Evolutionary conservation across 2,888 invertebrate species (phyloP).

Genomic region (Parasteatoda lunata): DNA sequence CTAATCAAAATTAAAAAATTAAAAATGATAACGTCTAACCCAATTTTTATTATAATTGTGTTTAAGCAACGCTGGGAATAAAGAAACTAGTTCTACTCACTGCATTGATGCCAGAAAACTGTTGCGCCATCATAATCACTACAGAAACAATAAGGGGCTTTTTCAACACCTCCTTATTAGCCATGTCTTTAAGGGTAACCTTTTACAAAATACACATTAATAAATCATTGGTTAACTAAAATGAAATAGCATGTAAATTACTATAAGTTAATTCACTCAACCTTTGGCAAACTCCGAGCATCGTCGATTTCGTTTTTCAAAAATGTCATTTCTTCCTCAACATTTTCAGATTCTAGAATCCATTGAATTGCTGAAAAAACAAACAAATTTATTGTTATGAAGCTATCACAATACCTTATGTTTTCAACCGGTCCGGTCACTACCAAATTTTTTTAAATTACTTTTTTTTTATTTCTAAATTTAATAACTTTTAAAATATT

Average conservation of each 20-base stretch:
- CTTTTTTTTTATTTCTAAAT: too few species aligned
- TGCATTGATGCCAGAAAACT: conserved; percentile 91
- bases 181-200: conserved; percentile 75
- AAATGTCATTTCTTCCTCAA: neutral
- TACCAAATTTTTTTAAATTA: too few species aligned
- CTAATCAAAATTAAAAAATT: too few species aligned
- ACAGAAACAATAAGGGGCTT: conserved; percentile 87
- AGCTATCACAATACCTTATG: too few species aligned
- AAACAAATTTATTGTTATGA: too few species aligned
- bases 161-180: conserved; percentile 77
- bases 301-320: neutral
- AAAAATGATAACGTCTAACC: too few species aligned
- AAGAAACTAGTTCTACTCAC: conserved; percentile 76
- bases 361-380: conserved; percentile 76
- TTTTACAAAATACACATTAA: neutral
- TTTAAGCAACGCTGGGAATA: too few species aligned
- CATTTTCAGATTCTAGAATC: neutral
- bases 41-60: too few species aligned
- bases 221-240: neutral
- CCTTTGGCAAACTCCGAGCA: neutral
- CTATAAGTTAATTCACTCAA: neutral
- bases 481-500: too few species aligned
- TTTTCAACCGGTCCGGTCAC: too few species aligned
- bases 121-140: conserved; percentile 90
- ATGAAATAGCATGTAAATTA: neutral